These are phyloP conservation scores for Pterocles burchelli DNA, from an alignment of 2,113 vertebrate species.

Conservation along the genomic window DNA sequence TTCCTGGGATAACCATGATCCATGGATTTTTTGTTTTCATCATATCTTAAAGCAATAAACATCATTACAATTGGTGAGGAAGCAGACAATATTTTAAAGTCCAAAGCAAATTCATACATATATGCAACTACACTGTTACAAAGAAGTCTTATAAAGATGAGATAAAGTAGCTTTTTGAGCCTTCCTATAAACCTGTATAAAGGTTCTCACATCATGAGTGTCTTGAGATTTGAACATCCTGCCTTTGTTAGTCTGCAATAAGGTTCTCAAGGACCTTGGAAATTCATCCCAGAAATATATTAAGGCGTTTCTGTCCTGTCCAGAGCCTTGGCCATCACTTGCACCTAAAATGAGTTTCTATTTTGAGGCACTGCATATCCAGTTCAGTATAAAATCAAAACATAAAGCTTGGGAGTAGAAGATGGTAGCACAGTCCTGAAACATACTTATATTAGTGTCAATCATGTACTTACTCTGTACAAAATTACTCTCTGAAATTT, in stretches of 20 bases:
- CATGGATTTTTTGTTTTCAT: conserved; percentile 77
- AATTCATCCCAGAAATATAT: background rate
- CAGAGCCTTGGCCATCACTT: background rate
- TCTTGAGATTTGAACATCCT: background rate
- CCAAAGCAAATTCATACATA: background rate
- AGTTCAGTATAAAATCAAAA: background rate
- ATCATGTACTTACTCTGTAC: background rate
- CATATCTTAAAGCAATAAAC: conserved; percentile 77
- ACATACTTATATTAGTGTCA: background rate
- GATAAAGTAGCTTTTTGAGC: background rate
- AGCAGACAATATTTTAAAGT: background rate
- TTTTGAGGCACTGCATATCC: background rate
- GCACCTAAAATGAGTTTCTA: background rate
- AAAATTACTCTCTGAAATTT: background rate
- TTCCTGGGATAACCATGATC: conserved; percentile 80
- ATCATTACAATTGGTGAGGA: background rate
- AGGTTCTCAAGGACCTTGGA: background rate
- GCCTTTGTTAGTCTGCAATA: background rate
- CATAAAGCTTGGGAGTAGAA: background rate
- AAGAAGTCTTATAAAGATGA: background rate
- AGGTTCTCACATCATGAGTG: background rate
- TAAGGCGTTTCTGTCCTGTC: background rate
- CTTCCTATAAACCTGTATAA: background rate
- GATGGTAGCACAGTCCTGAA: background rate
- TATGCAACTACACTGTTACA: background rate